Percentiles rank a stretch among this genome's conserved stretches.
These are phyloP conservation scores for Octopus bimaculoides DNA, from an alignment of 1,140 invertebrate species.

Conservation along the genomic window DNA sequence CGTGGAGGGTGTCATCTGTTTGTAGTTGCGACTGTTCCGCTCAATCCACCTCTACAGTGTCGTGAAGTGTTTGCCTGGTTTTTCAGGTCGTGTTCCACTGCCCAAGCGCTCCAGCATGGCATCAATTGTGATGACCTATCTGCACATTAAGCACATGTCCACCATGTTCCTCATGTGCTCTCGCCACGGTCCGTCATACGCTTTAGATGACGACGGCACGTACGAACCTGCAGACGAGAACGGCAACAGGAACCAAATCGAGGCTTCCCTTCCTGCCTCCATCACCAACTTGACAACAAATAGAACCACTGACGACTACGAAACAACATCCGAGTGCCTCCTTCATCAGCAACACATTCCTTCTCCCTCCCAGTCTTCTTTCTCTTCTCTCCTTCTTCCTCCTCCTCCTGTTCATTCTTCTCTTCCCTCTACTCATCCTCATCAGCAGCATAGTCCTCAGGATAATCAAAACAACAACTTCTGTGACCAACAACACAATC, in stretches of 20 bases:
- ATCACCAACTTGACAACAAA: too few relatives aligned
- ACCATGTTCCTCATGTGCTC: background rate
- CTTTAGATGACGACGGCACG: background rate
- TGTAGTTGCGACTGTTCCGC: too few relatives aligned
- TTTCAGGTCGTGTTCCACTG: background rate
- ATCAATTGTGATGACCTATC: background rate
- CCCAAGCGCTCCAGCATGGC: background rate
- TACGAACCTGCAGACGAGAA: too few relatives aligned
- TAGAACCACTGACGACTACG: too few relatives aligned
- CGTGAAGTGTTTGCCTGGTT: background rate
- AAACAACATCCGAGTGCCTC: background rate
- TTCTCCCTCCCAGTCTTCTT: background rate
- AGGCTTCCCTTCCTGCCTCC: too few relatives aligned
- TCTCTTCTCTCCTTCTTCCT: background rate
- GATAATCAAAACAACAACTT: too few relatives aligned
- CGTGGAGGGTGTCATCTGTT: too few relatives aligned
- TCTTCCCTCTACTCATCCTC: background rate
- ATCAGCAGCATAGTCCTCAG: background rate
- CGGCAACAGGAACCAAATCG: too few relatives aligned
- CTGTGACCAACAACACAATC: too few relatives aligned
- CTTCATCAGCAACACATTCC: background rate
- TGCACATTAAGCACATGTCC: background rate
- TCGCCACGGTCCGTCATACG: background rate
- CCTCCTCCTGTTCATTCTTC: background rate
- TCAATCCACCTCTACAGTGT: background rate